A percentile compares a stretch with the other conserved stretches of the same genome.
These are phyloP conservation scores for Aphyosemion australe DNA, from an alignment of 2,113 vertebrate genomes.

Conservation along the genomic window DNA sequence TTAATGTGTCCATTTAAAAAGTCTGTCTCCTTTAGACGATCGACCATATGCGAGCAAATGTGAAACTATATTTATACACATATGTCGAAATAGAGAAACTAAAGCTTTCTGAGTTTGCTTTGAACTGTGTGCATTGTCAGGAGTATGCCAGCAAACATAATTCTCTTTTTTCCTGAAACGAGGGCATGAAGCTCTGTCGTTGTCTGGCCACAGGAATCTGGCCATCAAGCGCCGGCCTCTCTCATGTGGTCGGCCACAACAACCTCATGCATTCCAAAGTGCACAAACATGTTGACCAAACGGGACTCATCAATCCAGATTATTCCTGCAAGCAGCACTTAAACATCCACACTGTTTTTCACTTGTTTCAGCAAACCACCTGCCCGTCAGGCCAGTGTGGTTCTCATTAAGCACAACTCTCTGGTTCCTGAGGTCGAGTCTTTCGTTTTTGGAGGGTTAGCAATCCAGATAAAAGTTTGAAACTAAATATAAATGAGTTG, in stretches of 20 bases:
- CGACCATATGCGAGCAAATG: not conserved
- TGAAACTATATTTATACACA: conserved; percentile 11
- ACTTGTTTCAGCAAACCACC: conserved; percentile 80
- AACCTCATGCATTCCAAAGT: conserved; percentile 79
- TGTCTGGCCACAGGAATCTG: conserved; percentile 80
- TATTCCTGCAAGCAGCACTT: conserved; percentile 68
- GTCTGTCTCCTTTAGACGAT: conserved; percentile 28
- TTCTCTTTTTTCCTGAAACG: conserved; percentile 49
- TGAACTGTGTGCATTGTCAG: conserved; percentile 66
- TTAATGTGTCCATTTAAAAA: conserved; percentile 40
- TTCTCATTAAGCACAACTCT: conserved; percentile 62
- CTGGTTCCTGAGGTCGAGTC: conserved; percentile 40
- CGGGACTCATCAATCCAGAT: conserved; percentile 77
- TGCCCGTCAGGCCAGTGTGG: conserved; percentile 66
- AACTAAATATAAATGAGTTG: not conserved
- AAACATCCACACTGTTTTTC: conserved; percentile 75
- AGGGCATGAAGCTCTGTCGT: conserved; percentile 70
- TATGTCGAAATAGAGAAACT: not conserved
- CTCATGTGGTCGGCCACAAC: conserved; percentile 78
- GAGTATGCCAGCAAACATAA: conserved; percentile 68
- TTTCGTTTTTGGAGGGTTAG: conserved; percentile 11
- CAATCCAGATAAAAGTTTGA: conserved; percentile 19
- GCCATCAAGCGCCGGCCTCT: conserved; percentile 61
- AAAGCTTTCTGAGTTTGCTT: conserved; percentile 26
- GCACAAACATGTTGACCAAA: conserved; percentile 83